Evolutionary conservation across 2,797 vertebrate species (phyloP).

Genomic region (Protosalanx chinensis): DNA sequence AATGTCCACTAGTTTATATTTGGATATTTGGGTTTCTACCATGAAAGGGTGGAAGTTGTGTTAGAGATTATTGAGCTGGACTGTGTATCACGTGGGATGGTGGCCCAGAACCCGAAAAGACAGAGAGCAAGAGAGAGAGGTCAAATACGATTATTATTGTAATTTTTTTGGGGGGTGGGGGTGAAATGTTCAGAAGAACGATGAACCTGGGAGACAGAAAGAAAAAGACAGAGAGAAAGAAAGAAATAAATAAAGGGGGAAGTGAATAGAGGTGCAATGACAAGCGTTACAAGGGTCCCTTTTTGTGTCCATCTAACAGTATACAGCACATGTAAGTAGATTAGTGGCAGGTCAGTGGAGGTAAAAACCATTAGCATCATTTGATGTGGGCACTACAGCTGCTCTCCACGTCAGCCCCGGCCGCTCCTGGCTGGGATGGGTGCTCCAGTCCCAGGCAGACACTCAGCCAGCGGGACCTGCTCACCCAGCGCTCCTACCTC

Average conservation of each 20-base stretch:
- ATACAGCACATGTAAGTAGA: slow-evolving; percentile 46
- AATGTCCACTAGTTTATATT: no score
- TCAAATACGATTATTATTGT: no score
- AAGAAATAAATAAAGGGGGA: background rate
- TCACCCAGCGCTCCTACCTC: background rate
- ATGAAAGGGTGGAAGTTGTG: no score
- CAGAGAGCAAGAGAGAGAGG: background rate
- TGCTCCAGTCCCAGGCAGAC: background rate
- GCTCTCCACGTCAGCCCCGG: slow-evolving; percentile 51
- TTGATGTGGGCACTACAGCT: slow-evolving; percentile 32
- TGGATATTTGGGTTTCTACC: no score
- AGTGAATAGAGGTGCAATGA: background rate
- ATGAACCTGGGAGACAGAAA: background rate
- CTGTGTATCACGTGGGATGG: no score
- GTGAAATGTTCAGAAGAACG: no score
- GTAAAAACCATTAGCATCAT: slow-evolving; percentile 40
- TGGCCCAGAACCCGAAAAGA: background rate
- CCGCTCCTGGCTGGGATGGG: background rate
- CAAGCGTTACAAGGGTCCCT: slow-evolving; percentile 3
- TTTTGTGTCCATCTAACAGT: background rate
- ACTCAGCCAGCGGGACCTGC: no score
- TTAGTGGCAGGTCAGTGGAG: slow-evolving; percentile 32
- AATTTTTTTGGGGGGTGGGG: no score
- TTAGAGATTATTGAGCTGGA: no score
- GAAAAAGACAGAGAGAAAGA: background rate